phyloP scores from a whole-genome alignment of 2,797 vertebrate genomes.

The Danio albolineatus region DNA sequence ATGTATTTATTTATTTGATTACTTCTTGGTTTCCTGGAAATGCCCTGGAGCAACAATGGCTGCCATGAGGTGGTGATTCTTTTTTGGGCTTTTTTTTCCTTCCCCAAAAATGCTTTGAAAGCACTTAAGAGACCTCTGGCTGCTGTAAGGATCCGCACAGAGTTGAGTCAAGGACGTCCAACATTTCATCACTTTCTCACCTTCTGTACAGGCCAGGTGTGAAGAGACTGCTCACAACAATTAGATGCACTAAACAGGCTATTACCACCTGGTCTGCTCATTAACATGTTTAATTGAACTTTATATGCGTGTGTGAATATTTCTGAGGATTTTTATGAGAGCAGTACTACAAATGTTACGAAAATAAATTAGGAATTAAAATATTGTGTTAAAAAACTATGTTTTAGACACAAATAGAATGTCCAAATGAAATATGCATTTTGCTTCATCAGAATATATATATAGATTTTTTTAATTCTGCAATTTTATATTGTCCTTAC shows the following conservation, averaged over 20 bases:
- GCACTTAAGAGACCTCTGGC: slow-evolving; percentile 76
- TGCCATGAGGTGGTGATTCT: slow-evolving; percentile 20
- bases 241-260: slow-evolving; percentile 46
- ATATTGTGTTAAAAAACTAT: too few species aligned
- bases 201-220: slow-evolving; percentile 50
- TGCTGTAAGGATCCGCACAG: slow-evolving; percentile 63
- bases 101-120: slow-evolving; percentile 2
- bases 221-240: slow-evolving; percentile 36
- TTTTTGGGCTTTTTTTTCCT: neutral
- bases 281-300: slow-evolving; percentile 55
- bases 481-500: too few species aligned
- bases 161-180: slow-evolving; percentile 35
- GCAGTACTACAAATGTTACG: neutral
- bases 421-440: too few species aligned
- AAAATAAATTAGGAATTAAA: too few species aligned
- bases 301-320: neutral
- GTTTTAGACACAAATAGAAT: neutral
- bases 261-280: slow-evolving; percentile 54
- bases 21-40: slow-evolving; percentile 19
- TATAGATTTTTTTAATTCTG: too few species aligned
- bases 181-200: slow-evolving; percentile 41
- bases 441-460: too few species aligned
- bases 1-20: slow-evolving; percentile 3
- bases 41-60: slow-evolving; percentile 9
- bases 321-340: neutral